Conservation (phyloP, 1,140 invertebrate species). For the Metaphire vulgaris region DNA sequence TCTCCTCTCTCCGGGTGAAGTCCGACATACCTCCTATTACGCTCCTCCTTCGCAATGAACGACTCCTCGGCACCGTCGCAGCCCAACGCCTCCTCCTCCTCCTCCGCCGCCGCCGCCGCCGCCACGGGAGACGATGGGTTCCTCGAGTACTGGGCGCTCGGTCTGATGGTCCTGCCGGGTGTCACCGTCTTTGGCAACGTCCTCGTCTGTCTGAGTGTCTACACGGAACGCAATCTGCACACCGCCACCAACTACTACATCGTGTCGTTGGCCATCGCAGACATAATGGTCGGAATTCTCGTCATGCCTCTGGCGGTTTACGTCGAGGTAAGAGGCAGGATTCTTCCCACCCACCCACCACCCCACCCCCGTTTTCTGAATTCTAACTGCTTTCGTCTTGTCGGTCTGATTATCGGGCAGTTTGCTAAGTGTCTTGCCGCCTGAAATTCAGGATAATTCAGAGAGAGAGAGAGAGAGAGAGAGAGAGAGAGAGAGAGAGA, state of each 20-base stretch:
- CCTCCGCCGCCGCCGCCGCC: no score
- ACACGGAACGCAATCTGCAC: slow-evolving; percentile 59
- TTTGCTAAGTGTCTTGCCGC: no score
- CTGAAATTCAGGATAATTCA: no score
- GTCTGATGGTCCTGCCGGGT: slow-evolving; percentile 66
- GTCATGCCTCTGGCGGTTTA: slow-evolving; percentile 95
- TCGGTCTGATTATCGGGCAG: no score
- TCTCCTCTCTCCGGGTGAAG: not conserved
- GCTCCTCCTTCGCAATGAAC: not conserved
- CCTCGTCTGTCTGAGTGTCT: slow-evolving; percentile 86
- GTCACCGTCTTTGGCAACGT: slow-evolving; percentile 94
- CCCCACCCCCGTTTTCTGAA: no score
- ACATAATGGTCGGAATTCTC: slow-evolving; percentile 86
- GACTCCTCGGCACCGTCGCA: not conserved
- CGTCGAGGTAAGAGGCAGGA: slow-evolving; percentile 14
- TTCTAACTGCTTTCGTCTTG: no score
- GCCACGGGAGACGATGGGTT: not conserved
- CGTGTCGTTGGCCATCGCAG: slow-evolving; percentile 91
- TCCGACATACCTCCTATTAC: no score
- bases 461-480: no score
- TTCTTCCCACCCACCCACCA: no score
- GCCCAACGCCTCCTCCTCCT: not conserved
- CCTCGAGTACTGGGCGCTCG: slow-evolving; percentile 1
- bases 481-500: no score
- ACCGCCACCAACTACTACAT: slow-evolving; percentile 98